Base-by-base conservation (phyloP, 1,140 invertebrate genomes). In the Drosophila virilis region DNA sequence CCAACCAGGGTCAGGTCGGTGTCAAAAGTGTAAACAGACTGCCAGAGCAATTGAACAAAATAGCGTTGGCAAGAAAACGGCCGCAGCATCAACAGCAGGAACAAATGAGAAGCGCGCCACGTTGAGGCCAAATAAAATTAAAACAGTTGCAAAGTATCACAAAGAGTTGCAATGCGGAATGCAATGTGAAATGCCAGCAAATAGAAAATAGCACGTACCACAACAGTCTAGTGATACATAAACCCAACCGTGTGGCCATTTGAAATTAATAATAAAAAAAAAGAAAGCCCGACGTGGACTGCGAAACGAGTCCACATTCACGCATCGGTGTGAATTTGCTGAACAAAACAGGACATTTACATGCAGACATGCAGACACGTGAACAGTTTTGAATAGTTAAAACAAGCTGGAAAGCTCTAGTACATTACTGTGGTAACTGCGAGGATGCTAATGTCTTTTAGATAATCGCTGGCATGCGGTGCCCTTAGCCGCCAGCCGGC, bases 381-480 rank as follows among this genome's bases (percentile, higher is more conserved):
- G 33, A 10, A 45, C 9, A 42, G 35, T 17, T 35, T 12, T 55
- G 45, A 48, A 37, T 35, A 60, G 37, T 67, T 55, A 33, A 17
- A 50, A 7, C 38, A 9, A 35, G 48, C 17, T 55, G 6, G 17
- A 33, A 46, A 45, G 38, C 59, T 48, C 28, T 62, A 71, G 52
- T 71, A 64, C 59, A 75, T 71, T 75, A 71, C 45, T 52, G 43
- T 45, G 22, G 55, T 45, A 52, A 51, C 51, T 61, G 57, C 50
- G 57, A 52, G 17, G 57, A 68, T 65, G 74, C 68, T 79, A 79
- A 79, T 79, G 77, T 79, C 59, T 77, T 79, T 79, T 79, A 79
- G 77, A 79, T 79, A 79, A 79, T 77, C 77, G 77, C 61, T 73
- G 77, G 52, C 69, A 77, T 77, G 69, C 43, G 64, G 74, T 54